Conservation (phyloP, 2,797 vertebrate genomes). For the Cynodonichthys magdalenae region DNA sequence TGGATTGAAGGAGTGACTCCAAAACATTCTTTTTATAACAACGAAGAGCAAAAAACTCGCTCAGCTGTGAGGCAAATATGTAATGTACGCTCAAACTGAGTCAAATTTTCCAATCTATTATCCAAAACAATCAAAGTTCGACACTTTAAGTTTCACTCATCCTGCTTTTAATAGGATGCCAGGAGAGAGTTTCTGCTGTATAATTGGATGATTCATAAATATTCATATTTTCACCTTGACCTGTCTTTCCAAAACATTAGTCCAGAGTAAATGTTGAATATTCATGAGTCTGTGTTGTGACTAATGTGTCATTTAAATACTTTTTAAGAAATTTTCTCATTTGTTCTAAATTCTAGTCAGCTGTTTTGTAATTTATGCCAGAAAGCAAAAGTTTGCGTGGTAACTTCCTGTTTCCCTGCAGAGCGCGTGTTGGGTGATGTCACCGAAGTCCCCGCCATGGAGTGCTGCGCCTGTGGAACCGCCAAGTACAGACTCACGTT, state of each 20-base stretch:
- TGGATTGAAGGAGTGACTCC: too few relatives aligned
- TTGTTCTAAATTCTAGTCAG: slow-evolving; percentile 22
- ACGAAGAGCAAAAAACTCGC: background rate
- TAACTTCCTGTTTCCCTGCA: slow-evolving; percentile 58
- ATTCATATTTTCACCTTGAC: slow-evolving; percentile 59
- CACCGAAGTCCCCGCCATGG: slow-evolving; percentile 84
- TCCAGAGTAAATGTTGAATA: slow-evolving; percentile 52
- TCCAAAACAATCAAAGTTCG: slow-evolving; percentile 39
- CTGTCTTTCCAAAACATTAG: slow-evolving; percentile 59
- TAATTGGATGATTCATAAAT: slow-evolving; percentile 60
- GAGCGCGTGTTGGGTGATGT: slow-evolving; percentile 80
- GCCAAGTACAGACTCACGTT: slow-evolving; percentile 97
- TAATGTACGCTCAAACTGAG: slow-evolving; percentile 6
- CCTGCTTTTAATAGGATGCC: slow-evolving; percentile 37
- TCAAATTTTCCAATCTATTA: slow-evolving; percentile 46
- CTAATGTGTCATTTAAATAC: slow-evolving; percentile 52
- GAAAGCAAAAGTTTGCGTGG: background rate
- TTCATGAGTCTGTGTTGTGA: slow-evolving; percentile 40
- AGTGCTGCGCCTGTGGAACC: slow-evolving; percentile 96
- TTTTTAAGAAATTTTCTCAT: slow-evolving; percentile 25
- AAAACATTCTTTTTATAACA: slow-evolving; percentile 4
- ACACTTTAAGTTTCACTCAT: slow-evolving; percentile 27
- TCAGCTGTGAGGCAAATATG: slow-evolving; percentile 17
- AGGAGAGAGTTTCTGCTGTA: slow-evolving; percentile 34
- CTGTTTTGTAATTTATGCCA: slow-evolving; percentile 32